These are phyloP conservation scores for Geotrypetes seraphini DNA, from an alignment of 2,797 vertebrate species.

Conservation along the genomic window DNA sequence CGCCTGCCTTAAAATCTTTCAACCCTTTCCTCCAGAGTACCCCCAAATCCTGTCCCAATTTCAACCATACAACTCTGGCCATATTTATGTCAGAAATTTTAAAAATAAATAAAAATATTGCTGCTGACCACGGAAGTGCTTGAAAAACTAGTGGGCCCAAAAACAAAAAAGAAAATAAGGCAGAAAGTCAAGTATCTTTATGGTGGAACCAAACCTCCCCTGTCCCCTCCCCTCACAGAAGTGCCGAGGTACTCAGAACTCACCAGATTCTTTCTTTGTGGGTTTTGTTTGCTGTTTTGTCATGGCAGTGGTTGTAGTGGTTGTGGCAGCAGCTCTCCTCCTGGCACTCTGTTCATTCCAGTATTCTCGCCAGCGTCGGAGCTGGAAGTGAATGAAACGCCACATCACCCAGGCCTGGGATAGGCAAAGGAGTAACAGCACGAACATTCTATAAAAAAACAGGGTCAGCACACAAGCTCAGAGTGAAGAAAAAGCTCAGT, in stretches of 20 bases:
- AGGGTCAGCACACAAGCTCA: conserved; percentile 17
- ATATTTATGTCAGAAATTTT: too few relatives aligned
- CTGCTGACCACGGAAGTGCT: too few relatives aligned
- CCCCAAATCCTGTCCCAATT: too few relatives aligned
- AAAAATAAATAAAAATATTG: too few relatives aligned
- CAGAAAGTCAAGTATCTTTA: accelerated
- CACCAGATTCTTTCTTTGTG: conserved; percentile 78
- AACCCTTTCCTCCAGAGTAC: too few relatives aligned
- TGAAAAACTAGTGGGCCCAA: too few relatives aligned
- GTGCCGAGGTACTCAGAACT: too few relatives aligned
- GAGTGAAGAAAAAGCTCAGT: neutral
- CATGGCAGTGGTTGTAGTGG: conserved; percentile 14
- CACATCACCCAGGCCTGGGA: conserved; percentile 95
- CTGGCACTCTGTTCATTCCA: conserved; percentile 73
- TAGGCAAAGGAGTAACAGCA: conserved; percentile 80
- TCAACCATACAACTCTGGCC: too few relatives aligned
- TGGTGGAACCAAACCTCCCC: accelerated
- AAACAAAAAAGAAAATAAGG: too few relatives aligned
- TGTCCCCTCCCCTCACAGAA: too few relatives aligned
- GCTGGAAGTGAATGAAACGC: conserved; percentile 95
- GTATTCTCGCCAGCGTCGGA: conserved; percentile 86
- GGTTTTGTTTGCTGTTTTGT: conserved; percentile 61
- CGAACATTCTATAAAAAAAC: conserved; percentile 61
- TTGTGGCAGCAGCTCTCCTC: conserved; percentile 39
- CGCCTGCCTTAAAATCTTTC: too few relatives aligned